Evolutionary conservation across 1,140 invertebrate species (phyloP), one percentile per base, ranked within the genome.

Genomic region (Centruroides vittatus): DNA sequence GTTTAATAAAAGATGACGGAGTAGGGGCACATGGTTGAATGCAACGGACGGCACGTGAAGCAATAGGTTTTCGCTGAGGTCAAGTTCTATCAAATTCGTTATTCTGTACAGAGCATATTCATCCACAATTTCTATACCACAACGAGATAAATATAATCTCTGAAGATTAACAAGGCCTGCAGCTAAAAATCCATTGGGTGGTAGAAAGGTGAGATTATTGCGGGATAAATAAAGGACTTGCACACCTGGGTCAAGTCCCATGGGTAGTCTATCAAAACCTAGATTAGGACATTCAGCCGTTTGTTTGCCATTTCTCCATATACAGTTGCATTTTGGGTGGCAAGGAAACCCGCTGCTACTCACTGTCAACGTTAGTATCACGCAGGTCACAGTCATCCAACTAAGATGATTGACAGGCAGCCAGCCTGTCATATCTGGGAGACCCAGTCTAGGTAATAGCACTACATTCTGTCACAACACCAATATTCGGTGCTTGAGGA

Each of bases 301-400:
- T 69, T 89, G 84, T 71, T 93, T 93, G 3, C 89, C 90, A 69
- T 85, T 83, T 72, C 91, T 93, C 89, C 89, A 93, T 69, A 89
- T 92, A 76, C 90, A 93, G 10, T 80, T 77, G 73, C 90, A 93
- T 50, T 80, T 79, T 3, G 74, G 70, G 1, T 89, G 89, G 71
- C 89, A 93, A 51, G 64, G 50, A 41, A 59, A 57, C 41, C 56
- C 56, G 41, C 41, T 41, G 41, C 41, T 41, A 41, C 41, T 41
- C 41, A 41, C 41, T 41, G 41, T 41, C 41, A 41, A 41, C 41
- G 41, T 6, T 41, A 41, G 41, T 41, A 41, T 41, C 41, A 41
- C 41, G 41, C 41, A 41, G 41, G 41, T 41, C 41, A 41, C 41
- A 41, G 41, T 41, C 41, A 41, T 41, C 41, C 41, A 41, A 41